These are phyloP conservation scores for Lycaena phlaeas DNA, from an alignment of 2,888 invertebrate genomes.

Conservation along the genomic window DNA sequence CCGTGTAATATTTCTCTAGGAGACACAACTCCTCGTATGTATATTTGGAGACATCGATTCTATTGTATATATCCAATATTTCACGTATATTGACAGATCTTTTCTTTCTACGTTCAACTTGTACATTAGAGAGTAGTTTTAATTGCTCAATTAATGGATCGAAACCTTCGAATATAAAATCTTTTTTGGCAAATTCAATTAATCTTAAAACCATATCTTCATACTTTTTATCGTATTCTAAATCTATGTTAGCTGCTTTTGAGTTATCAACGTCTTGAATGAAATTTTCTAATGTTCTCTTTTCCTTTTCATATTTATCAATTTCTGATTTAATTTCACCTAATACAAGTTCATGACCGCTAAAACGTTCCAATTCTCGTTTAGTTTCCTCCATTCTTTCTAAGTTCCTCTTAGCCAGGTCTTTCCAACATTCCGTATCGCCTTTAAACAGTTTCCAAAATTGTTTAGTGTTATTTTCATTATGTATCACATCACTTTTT, in stretches of 20 bases:
- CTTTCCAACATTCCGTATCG: slow-evolving; percentile 66
- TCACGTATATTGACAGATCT: slow-evolving; percentile 48
- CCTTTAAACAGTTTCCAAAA: slow-evolving; percentile 64
- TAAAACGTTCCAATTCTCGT: slow-evolving; percentile 56
- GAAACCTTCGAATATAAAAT: slow-evolving; percentile 63
- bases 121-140: slow-evolving; percentile 47
- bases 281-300: slow-evolving; percentile 47
- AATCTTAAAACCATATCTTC: slow-evolving; percentile 61
- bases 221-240: slow-evolving; percentile 59
- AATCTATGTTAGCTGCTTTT: slow-evolving; percentile 46
- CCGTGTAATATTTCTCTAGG: slow-evolving; percentile 60
- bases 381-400: slow-evolving; percentile 63
- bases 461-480: slow-evolving; percentile 23
- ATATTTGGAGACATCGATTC: slow-evolving; percentile 53
- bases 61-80: slow-evolving; percentile 52
- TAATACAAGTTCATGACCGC: slow-evolving; percentile 54
- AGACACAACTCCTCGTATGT: slow-evolving; percentile 61
- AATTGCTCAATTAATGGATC: slow-evolving; percentile 61
- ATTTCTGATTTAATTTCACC: slow-evolving; percentile 50
- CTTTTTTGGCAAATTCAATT: slow-evolving; percentile 61
- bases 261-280: slow-evolving; percentile 59
- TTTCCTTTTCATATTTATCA: slow-evolving; percentile 48
- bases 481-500: background rate
- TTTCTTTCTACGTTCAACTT: slow-evolving; percentile 44
- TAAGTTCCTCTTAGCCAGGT: slow-evolving; percentile 55